These are phyloP conservation scores for Atopsyche davidsoni DNA, from an alignment of 1,140 invertebrate genomes.

Conservation along the genomic window DNA sequence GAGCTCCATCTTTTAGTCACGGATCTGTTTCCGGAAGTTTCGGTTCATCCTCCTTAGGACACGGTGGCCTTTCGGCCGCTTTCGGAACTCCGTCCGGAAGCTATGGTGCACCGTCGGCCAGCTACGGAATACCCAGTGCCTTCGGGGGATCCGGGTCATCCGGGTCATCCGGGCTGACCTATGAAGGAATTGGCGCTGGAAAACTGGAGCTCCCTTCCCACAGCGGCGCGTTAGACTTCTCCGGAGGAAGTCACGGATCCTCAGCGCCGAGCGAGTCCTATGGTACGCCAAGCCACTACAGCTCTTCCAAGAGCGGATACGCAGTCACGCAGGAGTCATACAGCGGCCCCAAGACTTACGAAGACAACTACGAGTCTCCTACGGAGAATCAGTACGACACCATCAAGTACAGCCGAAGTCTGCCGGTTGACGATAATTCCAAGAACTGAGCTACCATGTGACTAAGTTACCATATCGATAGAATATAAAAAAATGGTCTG, in stretches of 20 bases:
- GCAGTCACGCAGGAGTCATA: constrained; percentile 17
- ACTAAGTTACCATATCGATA: constrained; percentile 3
- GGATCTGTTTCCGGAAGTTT: constrained; percentile 10
- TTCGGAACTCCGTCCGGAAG: constrained; percentile 4
- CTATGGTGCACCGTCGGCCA: constrained; percentile 11
- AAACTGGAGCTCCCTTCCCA: constrained; percentile 17
- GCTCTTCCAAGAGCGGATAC: constrained; percentile 7
- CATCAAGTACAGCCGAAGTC: constrained; percentile 27
- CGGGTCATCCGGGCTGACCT: constrained; percentile 15
- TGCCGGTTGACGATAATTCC: constrained; percentile 13
- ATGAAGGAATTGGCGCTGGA: constrained; percentile 15
- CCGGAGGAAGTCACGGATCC: not conserved
- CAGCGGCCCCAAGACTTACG: constrained; percentile 11
- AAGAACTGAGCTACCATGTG: constrained; percentile 7
- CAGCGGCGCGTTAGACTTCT: constrained; percentile 4
- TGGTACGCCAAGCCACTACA: constrained; percentile 5
- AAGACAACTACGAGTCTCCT: constrained; percentile 16
- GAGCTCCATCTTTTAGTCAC: constrained; percentile 5
- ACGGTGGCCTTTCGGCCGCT: not conserved
- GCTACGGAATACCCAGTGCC: constrained; percentile 7
- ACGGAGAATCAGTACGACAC: constrained; percentile 24
- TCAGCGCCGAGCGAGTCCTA: constrained; percentile 12
- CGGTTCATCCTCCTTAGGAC: not conserved
- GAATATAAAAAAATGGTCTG: constrained; percentile 3
- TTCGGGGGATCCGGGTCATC: constrained; percentile 11